Evolutionary conservation across 2,113 vertebrate species (phyloP), one percentile per base, ranked within the genome.

Genomic region (Sylvicapra grimmia): DNA sequence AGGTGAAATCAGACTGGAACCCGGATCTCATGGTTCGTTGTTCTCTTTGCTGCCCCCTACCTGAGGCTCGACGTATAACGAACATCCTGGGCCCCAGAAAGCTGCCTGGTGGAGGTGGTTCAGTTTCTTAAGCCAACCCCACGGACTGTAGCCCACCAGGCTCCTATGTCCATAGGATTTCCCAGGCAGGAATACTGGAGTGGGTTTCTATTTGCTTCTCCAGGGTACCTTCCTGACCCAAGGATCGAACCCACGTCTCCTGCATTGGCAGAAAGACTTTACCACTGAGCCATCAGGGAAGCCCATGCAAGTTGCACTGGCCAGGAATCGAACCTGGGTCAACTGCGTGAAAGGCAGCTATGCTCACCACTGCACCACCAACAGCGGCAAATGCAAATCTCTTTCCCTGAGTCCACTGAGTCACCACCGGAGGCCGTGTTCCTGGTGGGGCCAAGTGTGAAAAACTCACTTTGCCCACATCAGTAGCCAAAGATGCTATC

Each of bases 331-430:
- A 44, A 77, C 72, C 6, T 7, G 36, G 36, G 72, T 44, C 36
- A 7, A 44, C 36, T 14, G 72, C 23, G 3, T 44, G 6, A 8
- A 13, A 77, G 72, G 36, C 72, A 44, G 72, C 72, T 44, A 0
- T 77, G 36, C 72, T 77, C 36, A 77, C 72, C 72, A 44, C 36
- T 14, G 12, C 8, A 8, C 23, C 36, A 40, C 21, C 72, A 44
- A 13, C 68, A 75, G n/a, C 0, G 1, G 68, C 36, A 27, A 44
- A 27, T 14, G 36, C 88, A 61, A 56, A 79, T 95, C 75, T 96
- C 72, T 86, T 75, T 77, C 84, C 86, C 40, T 14, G 63, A 75
- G 85, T 95, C 84, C 84, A 63, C 54, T 10, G 79, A 94, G 56
- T 97, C 95, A 86, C 51, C 54, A 83, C 44, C 36, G 14, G 31